These are phyloP conservation scores for Hermaeophaga mercurialis DNA, from an alignment of 2,888 invertebrate species.

Conservation along the genomic window DNA sequence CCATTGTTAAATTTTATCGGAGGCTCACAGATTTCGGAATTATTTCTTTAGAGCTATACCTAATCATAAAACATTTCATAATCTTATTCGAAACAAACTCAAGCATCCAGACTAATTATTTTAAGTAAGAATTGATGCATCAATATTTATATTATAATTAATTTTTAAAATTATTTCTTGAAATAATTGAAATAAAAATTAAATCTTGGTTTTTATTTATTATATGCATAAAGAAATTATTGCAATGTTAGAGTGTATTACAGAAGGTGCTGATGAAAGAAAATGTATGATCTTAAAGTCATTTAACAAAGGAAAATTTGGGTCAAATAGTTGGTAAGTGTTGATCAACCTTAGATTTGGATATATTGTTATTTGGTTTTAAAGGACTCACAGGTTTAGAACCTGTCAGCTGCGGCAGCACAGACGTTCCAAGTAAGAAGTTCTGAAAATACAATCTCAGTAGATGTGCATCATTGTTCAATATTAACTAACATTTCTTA, in stretches of 20 bases:
- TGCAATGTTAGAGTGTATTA: constrained; percentile 9
- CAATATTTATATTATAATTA: too few species aligned
- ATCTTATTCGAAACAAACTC: too few species aligned
- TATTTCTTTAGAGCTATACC: too few species aligned
- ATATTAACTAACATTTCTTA: constrained; percentile 47
- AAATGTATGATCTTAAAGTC: constrained; percentile 25
- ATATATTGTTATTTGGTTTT: constrained; percentile 58
- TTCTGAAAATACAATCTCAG: constrained; percentile 53
- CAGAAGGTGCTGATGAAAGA: constrained; percentile 10
- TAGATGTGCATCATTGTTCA: constrained; percentile 6
- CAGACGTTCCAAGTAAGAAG: constrained; percentile 64
- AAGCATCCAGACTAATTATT: too few species aligned
- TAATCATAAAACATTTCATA: too few species aligned
- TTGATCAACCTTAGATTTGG: constrained; percentile 60
- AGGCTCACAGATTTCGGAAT: too few species aligned
- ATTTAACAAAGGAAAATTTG: constrained; percentile 53
- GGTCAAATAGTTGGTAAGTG: constrained; percentile 79
- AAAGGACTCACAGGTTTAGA: constrained; percentile 60
- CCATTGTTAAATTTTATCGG: too few species aligned
- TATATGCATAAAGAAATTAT: too few species aligned
- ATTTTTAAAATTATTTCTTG: too few species aligned
- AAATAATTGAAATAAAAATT: too few species aligned
- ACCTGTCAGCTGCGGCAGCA: constrained; percentile 69
- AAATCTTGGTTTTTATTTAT: too few species aligned
- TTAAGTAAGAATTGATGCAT: too few species aligned